phyloP scores from a whole-genome alignment of 2,888 invertebrate genomes.

The Cenopis cana region DNA sequence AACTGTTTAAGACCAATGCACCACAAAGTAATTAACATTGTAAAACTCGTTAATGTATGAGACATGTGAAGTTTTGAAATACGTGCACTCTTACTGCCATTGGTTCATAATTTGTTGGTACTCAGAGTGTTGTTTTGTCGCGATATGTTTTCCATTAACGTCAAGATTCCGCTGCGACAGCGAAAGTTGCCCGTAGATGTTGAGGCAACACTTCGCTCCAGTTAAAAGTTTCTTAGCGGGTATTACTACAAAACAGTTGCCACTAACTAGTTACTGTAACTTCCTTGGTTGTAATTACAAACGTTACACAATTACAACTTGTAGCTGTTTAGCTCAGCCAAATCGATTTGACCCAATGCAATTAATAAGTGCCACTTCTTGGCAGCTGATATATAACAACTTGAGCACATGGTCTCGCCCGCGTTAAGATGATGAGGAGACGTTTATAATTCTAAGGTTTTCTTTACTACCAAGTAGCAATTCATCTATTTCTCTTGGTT shows the following conservation, averaged over 20 bases:
- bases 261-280: conserved; percentile 17
- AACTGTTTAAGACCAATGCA: no score
- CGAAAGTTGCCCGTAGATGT: conserved; percentile 45
- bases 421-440: background rate
- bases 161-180: conserved; percentile 44
- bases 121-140: conserved; percentile 57
- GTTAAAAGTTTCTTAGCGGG: conserved; percentile 32
- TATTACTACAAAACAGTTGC: conserved; percentile 29
- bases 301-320: conserved; percentile 46
- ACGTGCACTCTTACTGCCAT: background rate
- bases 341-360: conserved; percentile 55
- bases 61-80: no score
- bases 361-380: conserved; percentile 59
- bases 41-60: no score
- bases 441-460: background rate
- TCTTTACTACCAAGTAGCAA: no score
- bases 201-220: conserved; percentile 46
- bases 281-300: conserved; percentile 23
- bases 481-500: conserved; percentile 43
- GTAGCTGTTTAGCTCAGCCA: conserved; percentile 53
- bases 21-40: no score
- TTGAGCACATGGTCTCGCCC: conserved; percentile 10
- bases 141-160: conserved; percentile 58
- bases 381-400: conserved; percentile 49
- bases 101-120: background rate